Evolutionary conservation across 2,888 invertebrate species (phyloP), one percentile per base, ranked within the genome.

Genomic region (Oligia fasciuncula): DNA sequence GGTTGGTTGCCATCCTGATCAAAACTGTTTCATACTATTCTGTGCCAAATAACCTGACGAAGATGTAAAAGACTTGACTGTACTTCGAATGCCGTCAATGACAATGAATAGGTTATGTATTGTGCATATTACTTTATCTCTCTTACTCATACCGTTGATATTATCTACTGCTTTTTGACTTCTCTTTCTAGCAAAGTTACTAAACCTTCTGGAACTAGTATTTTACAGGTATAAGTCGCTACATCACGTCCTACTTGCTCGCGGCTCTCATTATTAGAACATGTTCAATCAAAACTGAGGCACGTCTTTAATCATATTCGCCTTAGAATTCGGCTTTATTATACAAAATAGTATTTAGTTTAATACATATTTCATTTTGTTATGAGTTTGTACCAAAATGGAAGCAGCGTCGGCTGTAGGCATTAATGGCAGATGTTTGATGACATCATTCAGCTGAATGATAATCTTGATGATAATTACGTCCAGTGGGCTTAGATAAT

Each of bases 281-380:
- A 85, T 81, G 86, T 84, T 89, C 85, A 87, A 89, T 90, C 89
- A 89, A 87, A 89, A 82, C 86, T 87, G 65, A 77, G 73, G 65
- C 83, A 79, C 65, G 79, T 79, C 72, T 78, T 83, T 86, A 88
- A 88, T 84, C 76, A 85, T 85, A 86, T 88, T 81, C 60, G 78
- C 76, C 46, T 78, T 85, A 81, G 68, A 81, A 81, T 74, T 69
- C 4, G 35, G 60, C 73, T 73, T 77, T 78, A 80, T 75, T 69
- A 66, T 57, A 72, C 79, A 69, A 84, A 82, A 67, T 75, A 75
- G 29, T 74, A 60, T 71, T 68, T 63, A 69, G 66, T 79, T 78
- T 65, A 71, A 76, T 71, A 54, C 17, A 73, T 46, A 46, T 69
- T 57, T 29, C 2, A 35, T 79, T 67, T 85, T 78, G 43, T 80